phyloP scores from a whole-genome alignment of 2,888 invertebrate species.

The Oligia strigilis region DNA sequence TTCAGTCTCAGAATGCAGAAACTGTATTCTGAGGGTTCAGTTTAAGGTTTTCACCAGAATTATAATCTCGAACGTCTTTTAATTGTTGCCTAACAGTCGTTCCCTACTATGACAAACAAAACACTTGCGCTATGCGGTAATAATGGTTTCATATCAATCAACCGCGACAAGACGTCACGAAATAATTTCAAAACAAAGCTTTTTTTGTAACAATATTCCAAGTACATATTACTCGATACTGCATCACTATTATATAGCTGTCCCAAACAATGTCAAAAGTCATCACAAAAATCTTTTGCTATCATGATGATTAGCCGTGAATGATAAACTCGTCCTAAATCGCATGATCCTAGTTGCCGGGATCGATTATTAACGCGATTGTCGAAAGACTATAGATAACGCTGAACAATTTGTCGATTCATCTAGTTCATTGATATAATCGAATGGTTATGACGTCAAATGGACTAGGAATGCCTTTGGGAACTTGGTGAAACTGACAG shows the following conservation, averaged over 20 bases:
- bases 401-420: not conserved
- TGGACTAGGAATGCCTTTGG: constrained; percentile 2
- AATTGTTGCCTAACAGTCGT: not conserved
- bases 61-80: not conserved
- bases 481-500: not conserved
- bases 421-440: constrained; percentile 28
- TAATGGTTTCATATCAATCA: constrained; percentile 16
- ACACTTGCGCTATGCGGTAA: not conserved
- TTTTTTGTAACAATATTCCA: constrained; percentile 27
- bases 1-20: too few relatives aligned
- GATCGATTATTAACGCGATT: constrained; percentile 14
- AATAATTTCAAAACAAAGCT: constrained; percentile 13
- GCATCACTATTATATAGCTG: not conserved
- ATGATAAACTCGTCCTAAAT: constrained; percentile 21
- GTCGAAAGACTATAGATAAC: constrained; percentile 23
- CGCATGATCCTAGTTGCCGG: not conserved
- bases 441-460: constrained; percentile 28
- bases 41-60: not conserved
- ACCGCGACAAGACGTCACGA: constrained; percentile 11
- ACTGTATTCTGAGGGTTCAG: too few relatives aligned
- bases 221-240: constrained; percentile 9
- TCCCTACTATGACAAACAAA: constrained; percentile 12
- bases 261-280: constrained; percentile 14
- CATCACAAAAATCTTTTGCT: constrained; percentile 19
- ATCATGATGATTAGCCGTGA: constrained; percentile 8